These are phyloP conservation scores for Lycaon pictus DNA, from an alignment of 2,113 vertebrate genomes.

Conservation along the genomic window DNA sequence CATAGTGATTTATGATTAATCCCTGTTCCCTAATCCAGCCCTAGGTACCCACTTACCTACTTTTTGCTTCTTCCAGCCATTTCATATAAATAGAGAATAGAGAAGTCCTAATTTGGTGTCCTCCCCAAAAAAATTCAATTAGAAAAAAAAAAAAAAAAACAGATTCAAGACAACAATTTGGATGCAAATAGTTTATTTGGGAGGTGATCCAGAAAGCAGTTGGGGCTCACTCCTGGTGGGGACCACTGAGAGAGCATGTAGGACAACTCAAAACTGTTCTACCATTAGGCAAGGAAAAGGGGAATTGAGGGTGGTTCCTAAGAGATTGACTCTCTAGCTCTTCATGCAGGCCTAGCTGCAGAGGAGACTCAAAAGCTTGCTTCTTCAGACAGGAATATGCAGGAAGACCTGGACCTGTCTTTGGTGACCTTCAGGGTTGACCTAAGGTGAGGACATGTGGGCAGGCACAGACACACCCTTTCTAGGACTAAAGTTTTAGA, in stretches of 20 bases:
- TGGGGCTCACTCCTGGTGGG: not conserved
- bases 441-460: not conserved
- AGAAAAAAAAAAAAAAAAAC: not conserved
- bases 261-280: not conserved
- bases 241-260: not conserved
- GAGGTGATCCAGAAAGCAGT: not conserved
- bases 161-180: not conserved
- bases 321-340: not conserved
- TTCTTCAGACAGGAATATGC: not conserved
- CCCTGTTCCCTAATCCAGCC: not conserved
- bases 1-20: not conserved
- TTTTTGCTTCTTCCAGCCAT: not conserved
- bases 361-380: not conserved
- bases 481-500: not conserved
- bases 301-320: not conserved
- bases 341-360: not conserved
- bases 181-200: not conserved
- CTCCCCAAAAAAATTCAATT: not conserved
- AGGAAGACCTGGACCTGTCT: not conserved
- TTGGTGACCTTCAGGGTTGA: not conserved
- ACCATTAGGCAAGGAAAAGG: not conserved
- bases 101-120: not conserved
- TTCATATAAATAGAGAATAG: not conserved
- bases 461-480: not conserved
- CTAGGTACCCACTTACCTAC: not conserved